phyloP scores from a whole-genome alignment of 2,888 invertebrate genomes.

The Cheilosia pagana region DNA sequence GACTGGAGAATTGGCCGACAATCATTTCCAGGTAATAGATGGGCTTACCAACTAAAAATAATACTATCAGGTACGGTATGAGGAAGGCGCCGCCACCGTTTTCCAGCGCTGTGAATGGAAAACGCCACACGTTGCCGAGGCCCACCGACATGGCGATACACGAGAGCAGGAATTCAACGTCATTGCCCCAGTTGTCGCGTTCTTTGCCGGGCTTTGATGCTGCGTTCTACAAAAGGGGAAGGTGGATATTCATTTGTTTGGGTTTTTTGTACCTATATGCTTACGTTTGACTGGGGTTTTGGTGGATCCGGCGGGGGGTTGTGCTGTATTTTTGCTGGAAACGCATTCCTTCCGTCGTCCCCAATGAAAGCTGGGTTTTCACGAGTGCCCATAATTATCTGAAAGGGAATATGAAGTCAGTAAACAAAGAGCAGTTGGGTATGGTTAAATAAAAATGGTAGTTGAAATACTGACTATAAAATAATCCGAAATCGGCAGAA shows the following conservation, averaged over 20 bases:
- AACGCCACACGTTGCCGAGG: conserved; percentile 88
- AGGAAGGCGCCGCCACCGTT: conserved; percentile 89
- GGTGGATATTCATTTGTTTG: neutral
- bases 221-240: conserved; percentile 30
- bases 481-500: no score
- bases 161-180: conserved; percentile 83
- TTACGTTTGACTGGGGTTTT: conserved; percentile 18
- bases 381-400: conserved; percentile 75
- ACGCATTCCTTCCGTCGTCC: conserved; percentile 78
- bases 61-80: conserved; percentile 87
- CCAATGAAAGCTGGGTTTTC: conserved; percentile 81
- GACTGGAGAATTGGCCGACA: conserved; percentile 89
- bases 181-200: conserved; percentile 83
- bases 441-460: no score
- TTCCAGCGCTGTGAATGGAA: conserved; percentile 87
- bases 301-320: conserved; percentile 22
- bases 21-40: conserved; percentile 90
- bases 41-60: conserved; percentile 87
- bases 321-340: conserved; percentile 17
- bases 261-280: no score
- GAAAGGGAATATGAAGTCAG: conserved; percentile 33
- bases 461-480: no score
- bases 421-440: neutral
- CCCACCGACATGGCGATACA: conserved; percentile 86
- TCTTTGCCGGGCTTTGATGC: conserved; percentile 73